Base-by-base conservation (phyloP, 2,888 invertebrate genomes). In the Sinelater perroti region DNA sequence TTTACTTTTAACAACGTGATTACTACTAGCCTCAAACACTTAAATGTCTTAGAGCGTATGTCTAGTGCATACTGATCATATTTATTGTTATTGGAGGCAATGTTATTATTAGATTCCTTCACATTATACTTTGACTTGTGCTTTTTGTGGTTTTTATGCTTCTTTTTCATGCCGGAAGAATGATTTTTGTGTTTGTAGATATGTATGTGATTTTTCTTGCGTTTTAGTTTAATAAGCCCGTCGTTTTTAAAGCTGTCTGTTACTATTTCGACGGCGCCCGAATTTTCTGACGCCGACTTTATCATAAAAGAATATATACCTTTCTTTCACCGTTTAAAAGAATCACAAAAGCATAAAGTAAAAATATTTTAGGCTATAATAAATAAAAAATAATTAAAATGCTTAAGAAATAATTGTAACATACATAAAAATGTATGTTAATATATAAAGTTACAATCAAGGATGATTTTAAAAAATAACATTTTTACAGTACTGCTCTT, bases 111-210 rank as follows among this genome's bases (percentile, higher is more conserved):
- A 76, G 81, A 61, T 75, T 76, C 35, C 75, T 77, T 44, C 78
- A 79, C 65, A 54, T 73, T 76, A 18, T 75, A 77, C 70, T 84
- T 81, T 71, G 83, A 73, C 70, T 80, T 81, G 68, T 86, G 76
- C 75, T 87, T 82, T 77, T 87, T 82, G 70, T 83, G 85, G 72
- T 87, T 88, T 68, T 85, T 87, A 70, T 83, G 85, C 70, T 87
- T 88, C 68, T 85, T 87, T 60, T 79, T 80, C 55, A 79, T 85
- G 14, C 82, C 82, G 1, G 73, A 67, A 14, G 72, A 67, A 65
- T 79, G 80, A 56, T 82, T 81, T 66, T 80, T 81, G 67, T 82
- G 82, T 70, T 83, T 83, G 67, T 60, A 56, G 3, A 16, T 28
- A 35, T 81, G 82, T 63, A 84, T 85, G 68, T 82, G 81, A 50